A percentile compares a stretch with the other conserved stretches of the same genome.
phyloP scores from a whole-genome alignment of 2,888 invertebrate genomes.

The Sycophila texana region DNA sequence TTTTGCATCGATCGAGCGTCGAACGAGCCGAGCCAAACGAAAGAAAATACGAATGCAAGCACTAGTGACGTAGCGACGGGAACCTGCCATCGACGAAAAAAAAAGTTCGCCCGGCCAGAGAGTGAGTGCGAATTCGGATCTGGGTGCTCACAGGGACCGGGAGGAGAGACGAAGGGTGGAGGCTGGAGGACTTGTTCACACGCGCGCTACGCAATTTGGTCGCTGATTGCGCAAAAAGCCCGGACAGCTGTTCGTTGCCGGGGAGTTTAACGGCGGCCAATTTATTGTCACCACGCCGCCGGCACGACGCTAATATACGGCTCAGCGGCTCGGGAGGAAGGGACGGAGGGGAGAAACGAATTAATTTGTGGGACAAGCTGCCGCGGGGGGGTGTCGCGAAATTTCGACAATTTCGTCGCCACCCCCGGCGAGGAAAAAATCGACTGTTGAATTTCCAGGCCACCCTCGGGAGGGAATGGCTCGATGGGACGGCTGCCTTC shows the following conservation, averaged over 20 bases:
- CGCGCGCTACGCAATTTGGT: constrained; percentile 59
- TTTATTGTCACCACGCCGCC: constrained; percentile 62
- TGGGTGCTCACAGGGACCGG: constrained; percentile 11
- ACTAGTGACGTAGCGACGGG: background rate
- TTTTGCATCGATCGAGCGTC: constrained; percentile 15
- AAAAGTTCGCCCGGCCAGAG: constrained; percentile 31
- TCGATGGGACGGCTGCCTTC: background rate
- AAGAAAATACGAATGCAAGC: constrained; percentile 23
- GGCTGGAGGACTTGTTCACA: constrained; percentile 51
- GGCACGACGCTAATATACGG: constrained; percentile 61
- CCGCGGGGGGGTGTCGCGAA: background rate
- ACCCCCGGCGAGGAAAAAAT: background rate
- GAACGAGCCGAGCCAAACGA: background rate
- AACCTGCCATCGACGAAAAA: background rate
- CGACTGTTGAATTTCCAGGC: background rate
- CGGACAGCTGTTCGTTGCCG: constrained; percentile 58
- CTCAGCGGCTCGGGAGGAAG: constrained; percentile 30
- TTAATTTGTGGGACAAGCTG: constrained; percentile 60
- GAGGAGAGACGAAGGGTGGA: constrained; percentile 21
- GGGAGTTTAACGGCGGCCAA: constrained; percentile 63
- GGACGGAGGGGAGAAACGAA: constrained; percentile 59
- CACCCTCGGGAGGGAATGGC: background rate
- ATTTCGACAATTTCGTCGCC: constrained; percentile 1
- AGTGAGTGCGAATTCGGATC: constrained; percentile 7
- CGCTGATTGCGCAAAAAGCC: constrained; percentile 63